These are phyloP conservation scores for Pedetes capensis DNA, from an alignment of 2,113 vertebrate genomes.

Conservation along the genomic window DNA sequence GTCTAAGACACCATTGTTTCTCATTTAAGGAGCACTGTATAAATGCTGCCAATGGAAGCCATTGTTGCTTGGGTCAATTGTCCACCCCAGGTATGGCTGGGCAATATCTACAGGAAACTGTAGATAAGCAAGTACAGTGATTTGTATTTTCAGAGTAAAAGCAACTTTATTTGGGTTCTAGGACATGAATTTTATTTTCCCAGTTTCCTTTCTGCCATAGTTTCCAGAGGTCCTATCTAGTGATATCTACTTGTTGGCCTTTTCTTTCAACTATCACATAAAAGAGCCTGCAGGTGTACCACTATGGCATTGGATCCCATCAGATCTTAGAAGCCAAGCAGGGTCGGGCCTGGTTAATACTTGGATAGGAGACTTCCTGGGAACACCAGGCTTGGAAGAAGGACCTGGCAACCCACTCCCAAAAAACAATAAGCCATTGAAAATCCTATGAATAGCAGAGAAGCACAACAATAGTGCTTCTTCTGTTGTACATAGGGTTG, in stretches of 20 bases:
- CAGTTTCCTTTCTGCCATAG: background rate
- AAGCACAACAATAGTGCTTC: no score
- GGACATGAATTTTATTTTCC: background rate
- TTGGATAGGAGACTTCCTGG: no score
- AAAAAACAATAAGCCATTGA: no score
- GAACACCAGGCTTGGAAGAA: no score
- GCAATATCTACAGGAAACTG: background rate
- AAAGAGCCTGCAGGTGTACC: no score
- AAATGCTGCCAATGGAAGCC: background rate
- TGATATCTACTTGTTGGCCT: background rate
- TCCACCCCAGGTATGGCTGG: background rate
- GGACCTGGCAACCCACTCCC: no score
- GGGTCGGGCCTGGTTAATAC: no score
- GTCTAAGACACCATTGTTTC: background rate
- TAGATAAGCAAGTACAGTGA: background rate
- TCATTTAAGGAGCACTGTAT: background rate
- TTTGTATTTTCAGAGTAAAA: background rate
- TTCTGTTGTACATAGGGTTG: no score
- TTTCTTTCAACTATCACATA: background rate
- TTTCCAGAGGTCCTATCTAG: background rate
- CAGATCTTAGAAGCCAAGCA: no score
- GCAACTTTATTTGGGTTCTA: background rate
- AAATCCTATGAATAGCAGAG: no score
- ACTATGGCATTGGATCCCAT: no score
- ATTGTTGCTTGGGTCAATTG: background rate